Evolutionary conservation across 2,113 vertebrate genomes (phyloP).

Genomic region (Rhynchopsitta pachyrhyncha): DNA sequence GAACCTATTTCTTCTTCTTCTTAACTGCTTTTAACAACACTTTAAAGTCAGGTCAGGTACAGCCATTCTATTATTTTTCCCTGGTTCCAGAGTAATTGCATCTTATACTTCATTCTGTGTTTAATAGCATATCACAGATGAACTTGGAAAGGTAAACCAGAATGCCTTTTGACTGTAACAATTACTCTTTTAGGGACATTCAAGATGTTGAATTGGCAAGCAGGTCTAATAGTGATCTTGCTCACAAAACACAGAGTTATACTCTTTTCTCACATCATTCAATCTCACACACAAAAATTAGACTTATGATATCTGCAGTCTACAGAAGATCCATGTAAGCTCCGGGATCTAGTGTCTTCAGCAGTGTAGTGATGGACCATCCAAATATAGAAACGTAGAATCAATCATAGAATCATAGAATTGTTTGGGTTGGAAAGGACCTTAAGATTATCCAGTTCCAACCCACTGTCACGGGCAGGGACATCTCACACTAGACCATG

Average conservation of each 20-base stretch:
- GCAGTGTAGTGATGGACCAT: too few species aligned
- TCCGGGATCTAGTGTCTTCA: background rate
- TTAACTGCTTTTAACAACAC: constrained; percentile 1
- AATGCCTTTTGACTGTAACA: background rate
- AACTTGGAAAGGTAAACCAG: constrained; percentile 9
- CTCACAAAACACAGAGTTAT: background rate
- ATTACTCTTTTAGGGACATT: background rate
- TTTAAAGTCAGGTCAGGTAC: constrained; percentile 35
- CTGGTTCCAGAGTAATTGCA: constrained; percentile 6
- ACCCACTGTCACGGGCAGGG: background rate
- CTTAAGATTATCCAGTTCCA: background rate
- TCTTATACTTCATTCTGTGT: background rate
- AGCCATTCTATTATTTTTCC: background rate
- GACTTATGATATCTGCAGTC: background rate
- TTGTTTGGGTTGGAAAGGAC: background rate
- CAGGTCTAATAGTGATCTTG: background rate
- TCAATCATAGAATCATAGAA: background rate
- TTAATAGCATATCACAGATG: background rate
- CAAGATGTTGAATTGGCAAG: background rate
- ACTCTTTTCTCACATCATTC: background rate
- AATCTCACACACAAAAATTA: background rate
- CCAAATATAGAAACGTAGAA: background rate
- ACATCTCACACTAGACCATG: background rate
- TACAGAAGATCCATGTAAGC: background rate
- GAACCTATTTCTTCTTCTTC: background rate